A percentile compares a stretch with the other conserved stretches of the same genome.
Conservation (phyloP, 37 sponge, comb jelly and placozoan species). For the Hexactinellida sp. region DNA sequence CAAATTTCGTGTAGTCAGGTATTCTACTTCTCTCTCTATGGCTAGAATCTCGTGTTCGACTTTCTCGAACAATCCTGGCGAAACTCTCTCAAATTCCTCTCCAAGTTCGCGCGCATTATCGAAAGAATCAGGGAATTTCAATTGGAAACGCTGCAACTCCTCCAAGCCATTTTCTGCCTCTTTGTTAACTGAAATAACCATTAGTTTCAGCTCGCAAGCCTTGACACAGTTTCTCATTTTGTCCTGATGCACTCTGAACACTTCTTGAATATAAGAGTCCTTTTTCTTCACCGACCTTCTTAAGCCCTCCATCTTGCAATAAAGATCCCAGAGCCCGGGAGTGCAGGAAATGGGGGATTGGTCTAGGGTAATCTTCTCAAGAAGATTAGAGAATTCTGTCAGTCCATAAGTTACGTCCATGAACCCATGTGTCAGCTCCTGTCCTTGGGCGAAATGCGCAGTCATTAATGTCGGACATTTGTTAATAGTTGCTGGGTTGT, state of each 20-base stretch:
- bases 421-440: not conserved
- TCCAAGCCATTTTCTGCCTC: not conserved
- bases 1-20: not conserved
- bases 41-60: not conserved
- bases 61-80: not conserved
- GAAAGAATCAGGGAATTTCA: not conserved
- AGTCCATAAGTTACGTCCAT: not conserved
- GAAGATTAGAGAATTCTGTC: not conserved
- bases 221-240: conserved; percentile 9
- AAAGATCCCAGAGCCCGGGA: not conserved
- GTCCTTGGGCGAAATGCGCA: not conserved
- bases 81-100: not conserved
- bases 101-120: not conserved
- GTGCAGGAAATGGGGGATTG: not conserved
- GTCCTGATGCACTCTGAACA: not conserved
- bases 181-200: not conserved
- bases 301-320: not conserved
- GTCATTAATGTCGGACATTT: not conserved
- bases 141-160: not conserved
- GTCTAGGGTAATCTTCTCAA: not conserved
- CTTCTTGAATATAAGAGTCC: not conserved
- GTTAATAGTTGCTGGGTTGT: not conserved
- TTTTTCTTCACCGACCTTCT: not conserved
- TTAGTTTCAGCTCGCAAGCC: not conserved
- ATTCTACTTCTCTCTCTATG: conserved; percentile 3